phyloP scores from a whole-genome alignment of 2,113 vertebrate species.

The Perca schrenkii region DNA sequence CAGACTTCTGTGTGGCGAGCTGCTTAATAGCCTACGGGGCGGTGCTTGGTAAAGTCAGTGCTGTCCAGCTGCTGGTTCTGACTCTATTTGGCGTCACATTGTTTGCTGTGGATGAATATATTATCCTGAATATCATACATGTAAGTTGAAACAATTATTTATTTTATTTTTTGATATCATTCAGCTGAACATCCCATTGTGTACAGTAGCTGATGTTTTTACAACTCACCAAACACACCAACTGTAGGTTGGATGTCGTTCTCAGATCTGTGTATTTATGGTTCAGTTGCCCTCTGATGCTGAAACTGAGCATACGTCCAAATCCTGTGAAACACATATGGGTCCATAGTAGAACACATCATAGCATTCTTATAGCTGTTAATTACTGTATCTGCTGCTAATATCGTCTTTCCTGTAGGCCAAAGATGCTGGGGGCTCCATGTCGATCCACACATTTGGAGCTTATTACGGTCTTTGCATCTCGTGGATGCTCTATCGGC shows the following conservation, averaged over 20 bases:
- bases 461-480: conserved; percentile 95
- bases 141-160: conserved; percentile 82
- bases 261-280: neutral
- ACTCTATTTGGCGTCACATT: conserved; percentile 94
- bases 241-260: neutral
- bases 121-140: conserved; percentile 89
- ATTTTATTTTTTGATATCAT: neutral
- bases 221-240: neutral
- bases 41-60: conserved; percentile 94
- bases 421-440: conserved; percentile 95
- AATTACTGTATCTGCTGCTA: neutral
- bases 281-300: neutral
- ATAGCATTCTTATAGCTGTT: neutral
- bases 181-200: too few species aligned
- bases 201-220: neutral
- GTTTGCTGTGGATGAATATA: conserved; percentile 92
- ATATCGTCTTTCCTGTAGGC: conserved; percentile 81
- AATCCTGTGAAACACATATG: neutral
- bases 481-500: conserved; percentile 92
- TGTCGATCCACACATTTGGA: conserved; percentile 97
- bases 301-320: neutral
- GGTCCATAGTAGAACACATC: neutral
- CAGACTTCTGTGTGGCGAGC: conserved; percentile 96
- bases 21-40: conserved; percentile 96
- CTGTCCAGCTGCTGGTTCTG: conserved; percentile 93